Percentiles rank a stretch among this genome's conserved stretches.
Evolutionary conservation across 2,113 vertebrate species (phyloP).

Genomic region (Saimiri boliviensis): DNA sequence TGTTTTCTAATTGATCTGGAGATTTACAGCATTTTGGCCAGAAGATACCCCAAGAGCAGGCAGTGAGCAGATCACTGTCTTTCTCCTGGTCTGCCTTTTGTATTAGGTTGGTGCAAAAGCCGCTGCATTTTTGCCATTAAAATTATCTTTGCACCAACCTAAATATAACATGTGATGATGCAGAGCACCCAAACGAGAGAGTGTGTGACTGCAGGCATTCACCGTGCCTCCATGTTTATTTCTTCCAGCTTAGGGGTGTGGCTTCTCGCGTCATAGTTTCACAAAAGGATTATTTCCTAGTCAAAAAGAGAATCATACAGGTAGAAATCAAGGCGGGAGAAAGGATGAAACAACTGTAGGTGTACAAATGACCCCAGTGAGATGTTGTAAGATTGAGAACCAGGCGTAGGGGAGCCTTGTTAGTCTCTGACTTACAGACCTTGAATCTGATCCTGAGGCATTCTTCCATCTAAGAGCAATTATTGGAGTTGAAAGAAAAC

Average conservation of each 20-base stretch:
- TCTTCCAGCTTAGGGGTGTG: neutral
- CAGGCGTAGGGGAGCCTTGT: too few species aligned
- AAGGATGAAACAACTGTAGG: neutral
- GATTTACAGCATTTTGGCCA: neutral
- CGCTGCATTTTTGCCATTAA: too few species aligned
- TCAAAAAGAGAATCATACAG: neutral
- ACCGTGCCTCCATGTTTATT: neutral
- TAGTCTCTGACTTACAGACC: neutral
- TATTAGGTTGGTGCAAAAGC: too few species aligned
- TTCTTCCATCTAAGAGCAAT: neutral
- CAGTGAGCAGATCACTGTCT: neutral
- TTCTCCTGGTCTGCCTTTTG: neutral
- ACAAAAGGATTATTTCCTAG: neutral
- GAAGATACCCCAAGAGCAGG: neutral
- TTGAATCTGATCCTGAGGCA: neutral
- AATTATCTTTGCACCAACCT: too few species aligned
- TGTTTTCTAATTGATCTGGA: neutral
- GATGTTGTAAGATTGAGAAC: neutral
- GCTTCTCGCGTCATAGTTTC: neutral
- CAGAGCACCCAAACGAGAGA: fast-evolving
- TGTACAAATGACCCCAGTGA: neutral
- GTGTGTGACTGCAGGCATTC: neutral
- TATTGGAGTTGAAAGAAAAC: neutral
- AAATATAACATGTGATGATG: fast-evolving
- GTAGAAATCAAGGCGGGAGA: neutral